Conservation (phyloP, 2,797 vertebrate species). For the Pyrocephalus nanus region DNA sequence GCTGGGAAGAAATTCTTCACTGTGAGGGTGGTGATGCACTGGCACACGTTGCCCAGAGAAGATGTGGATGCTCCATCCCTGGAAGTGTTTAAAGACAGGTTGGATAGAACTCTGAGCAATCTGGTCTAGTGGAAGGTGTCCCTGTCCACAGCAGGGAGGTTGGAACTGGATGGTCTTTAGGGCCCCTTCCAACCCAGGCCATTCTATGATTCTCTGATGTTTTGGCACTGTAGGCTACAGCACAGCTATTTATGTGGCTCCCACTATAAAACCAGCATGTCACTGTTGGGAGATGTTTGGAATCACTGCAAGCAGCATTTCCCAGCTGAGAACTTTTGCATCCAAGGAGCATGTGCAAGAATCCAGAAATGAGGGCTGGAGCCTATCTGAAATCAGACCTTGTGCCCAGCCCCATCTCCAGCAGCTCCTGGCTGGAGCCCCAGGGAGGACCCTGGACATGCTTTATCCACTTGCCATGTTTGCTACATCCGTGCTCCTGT, state of each 20-base stretch:
- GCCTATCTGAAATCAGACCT: neutral
- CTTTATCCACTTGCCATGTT: neutral
- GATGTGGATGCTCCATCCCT: neutral
- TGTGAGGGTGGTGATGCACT: neutral
- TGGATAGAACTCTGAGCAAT: neutral
- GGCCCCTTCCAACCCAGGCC: neutral
- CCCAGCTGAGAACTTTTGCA: neutral
- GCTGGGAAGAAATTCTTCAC: neutral
- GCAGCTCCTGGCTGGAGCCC: neutral
- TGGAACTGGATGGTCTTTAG: neutral
- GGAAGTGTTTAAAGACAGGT: neutral
- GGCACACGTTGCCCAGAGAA: neutral
- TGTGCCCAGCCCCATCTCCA: neutral
- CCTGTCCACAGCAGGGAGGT: neutral
- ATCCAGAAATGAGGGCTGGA: neutral
- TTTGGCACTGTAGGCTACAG: neutral
- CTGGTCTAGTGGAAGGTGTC: neutral
- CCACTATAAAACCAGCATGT: neutral
- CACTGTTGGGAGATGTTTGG: neutral
- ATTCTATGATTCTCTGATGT: neutral
- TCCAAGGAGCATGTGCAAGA: neutral
- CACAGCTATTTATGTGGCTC: neutral
- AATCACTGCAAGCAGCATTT: neutral
- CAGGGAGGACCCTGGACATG: too few relatives aligned
- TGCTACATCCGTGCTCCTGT: neutral